These are phyloP conservation scores for Hipparchia sbordonii DNA, from an alignment of 2,888 invertebrate genomes.

Conservation along the genomic window DNA sequence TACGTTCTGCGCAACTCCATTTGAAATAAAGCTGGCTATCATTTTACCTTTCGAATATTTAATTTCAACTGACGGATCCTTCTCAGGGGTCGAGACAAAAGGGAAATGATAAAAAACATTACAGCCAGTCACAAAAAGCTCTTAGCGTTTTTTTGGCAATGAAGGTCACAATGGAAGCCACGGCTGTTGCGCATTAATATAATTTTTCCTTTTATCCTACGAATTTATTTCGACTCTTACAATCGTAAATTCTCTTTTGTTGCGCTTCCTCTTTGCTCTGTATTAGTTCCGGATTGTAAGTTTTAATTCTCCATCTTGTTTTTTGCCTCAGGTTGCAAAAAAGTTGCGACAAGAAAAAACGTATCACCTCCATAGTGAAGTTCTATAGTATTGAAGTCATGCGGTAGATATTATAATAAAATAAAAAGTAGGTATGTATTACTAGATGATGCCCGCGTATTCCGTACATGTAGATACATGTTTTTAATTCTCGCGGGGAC, in stretches of 20 bases:
- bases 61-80: conserved; percentile 58
- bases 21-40: conserved; percentile 70
- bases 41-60: conserved; percentile 72
- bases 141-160: conserved; percentile 61
- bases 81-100: conserved; percentile 62
- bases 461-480: too few species aligned
- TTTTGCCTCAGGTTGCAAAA: neutral
- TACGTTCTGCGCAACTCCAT: conserved; percentile 37
- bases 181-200: conserved; percentile 64
- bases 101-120: conserved; percentile 66
- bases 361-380: neutral
- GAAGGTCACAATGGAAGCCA: conserved; percentile 53
- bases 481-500: too few species aligned
- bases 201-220: conserved; percentile 55
- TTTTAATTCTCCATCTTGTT: conserved; percentile 17
- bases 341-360: neutral
- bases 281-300: conserved; percentile 25
- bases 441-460: too few species aligned
- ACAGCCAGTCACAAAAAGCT: conserved; percentile 63
- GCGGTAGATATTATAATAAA: too few species aligned
- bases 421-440: too few species aligned
- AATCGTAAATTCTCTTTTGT: conserved; percentile 35
- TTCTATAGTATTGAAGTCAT: too few species aligned
- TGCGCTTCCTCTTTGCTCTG: conserved; percentile 26
- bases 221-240: conserved; percentile 45